These are phyloP conservation scores for Oryzias sinensis DNA, from an alignment of 2,797 vertebrate genomes.

Conservation along the genomic window DNA sequence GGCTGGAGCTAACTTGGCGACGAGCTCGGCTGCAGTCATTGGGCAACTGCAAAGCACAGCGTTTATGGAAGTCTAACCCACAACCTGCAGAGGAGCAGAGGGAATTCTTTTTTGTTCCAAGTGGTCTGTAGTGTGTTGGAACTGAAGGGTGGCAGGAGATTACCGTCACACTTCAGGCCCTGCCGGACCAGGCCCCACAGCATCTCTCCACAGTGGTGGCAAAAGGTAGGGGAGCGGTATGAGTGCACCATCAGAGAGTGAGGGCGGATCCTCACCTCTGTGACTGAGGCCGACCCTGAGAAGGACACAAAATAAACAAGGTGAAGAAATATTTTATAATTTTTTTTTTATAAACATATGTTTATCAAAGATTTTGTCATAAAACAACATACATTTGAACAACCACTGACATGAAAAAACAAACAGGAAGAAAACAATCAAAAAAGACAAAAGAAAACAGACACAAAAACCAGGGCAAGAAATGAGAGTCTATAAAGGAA, in stretches of 20 bases:
- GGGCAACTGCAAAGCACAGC: slow-evolving; percentile 83
- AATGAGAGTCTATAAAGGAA: too few species aligned
- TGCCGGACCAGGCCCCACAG: slow-evolving; percentile 79
- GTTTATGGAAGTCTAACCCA: slow-evolving; percentile 89
- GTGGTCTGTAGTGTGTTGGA: not conserved
- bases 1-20: too few species aligned
- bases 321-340: not conserved
- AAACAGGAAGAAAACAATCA: too few species aligned
- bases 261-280: slow-evolving; percentile 67
- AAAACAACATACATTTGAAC: too few species aligned
- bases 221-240: too few species aligned
- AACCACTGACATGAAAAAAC: too few species aligned
- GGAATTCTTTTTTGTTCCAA: not conserved
- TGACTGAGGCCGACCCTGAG: slow-evolving; percentile 66
- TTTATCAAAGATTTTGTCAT: too few species aligned
- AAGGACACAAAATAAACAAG: not conserved
- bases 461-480: too few species aligned
- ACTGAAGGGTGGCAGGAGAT: not conserved
- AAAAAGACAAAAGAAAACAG: too few species aligned
- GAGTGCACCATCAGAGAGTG: slow-evolving; percentile 78
- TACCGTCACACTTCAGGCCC: slow-evolving; percentile 79
- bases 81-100: slow-evolving; percentile 74
- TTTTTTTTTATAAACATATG: too few species aligned
- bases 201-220: slow-evolving; percentile 81
- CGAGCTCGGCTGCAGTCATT: slow-evolving; percentile 82